Evolutionary conservation across 1,140 invertebrate genomes (phyloP), one percentile per base, ranked within the genome.

Genomic region (Coelopa frigida): DNA sequence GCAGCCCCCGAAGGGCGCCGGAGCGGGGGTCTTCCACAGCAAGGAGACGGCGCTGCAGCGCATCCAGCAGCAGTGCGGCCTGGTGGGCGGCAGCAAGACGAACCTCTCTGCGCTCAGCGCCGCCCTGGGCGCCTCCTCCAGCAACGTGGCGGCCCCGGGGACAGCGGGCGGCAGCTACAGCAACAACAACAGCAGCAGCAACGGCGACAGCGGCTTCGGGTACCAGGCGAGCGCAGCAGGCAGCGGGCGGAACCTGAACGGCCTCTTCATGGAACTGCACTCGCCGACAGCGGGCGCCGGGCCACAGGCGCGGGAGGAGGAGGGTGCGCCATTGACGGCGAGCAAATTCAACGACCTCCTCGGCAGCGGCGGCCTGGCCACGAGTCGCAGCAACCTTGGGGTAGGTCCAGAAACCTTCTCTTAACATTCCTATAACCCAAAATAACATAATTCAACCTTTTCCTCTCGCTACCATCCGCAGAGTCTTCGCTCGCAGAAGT

Each of bases 41-140:
- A 59, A 59, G 1, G 61, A 61, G 35, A 15, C 57, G 1, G 51
- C 59, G 3, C 14, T 61, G 41, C 57, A 60, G 21, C 52, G 61
- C n/a, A 49, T 65, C 7, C 61, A 63, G 37, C 58, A 65, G 37
- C 61, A 61, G 37, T 61, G 58, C 27, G 58, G 60, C 46, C 38
- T 59, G 5, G 18, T 43, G 15, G 15, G 39, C 11, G 49, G 43
- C 11, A 57, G 52, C 44, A 51, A 51, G 4, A 44, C 38, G 37
- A 59, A 55, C 18, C 37, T 57, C 11, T 48, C 50, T n/a, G 14
- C 35, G 31, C 32, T 46, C 8, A 47, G 51, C 37, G 44, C n/a
- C n/a, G n/a, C n/a, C n/a, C n/a, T n/a, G 35, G 12, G 31, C 29
- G 32, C 26, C 29, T 35, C 21, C 43, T 23, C 42, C 18, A 52